Percentiles rank a stretch among this genome's conserved stretches.
These are phyloP conservation scores for Eupithecia inturbata DNA, from an alignment of 2,888 invertebrate genomes.

Conservation along the genomic window DNA sequence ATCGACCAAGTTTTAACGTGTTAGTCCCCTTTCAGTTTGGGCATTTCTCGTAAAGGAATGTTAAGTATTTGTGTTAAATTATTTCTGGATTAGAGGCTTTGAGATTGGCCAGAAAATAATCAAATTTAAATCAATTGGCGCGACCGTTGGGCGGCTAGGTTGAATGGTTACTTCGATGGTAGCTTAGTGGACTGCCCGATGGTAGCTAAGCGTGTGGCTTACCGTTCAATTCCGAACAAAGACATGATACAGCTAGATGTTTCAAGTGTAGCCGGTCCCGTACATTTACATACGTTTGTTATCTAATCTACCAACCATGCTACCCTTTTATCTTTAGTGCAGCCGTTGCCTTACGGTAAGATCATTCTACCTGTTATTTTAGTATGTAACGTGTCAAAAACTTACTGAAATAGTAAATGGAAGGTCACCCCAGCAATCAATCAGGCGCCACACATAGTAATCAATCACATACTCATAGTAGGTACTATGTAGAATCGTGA, in stretches of 20 bases:
- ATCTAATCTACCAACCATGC: neutral
- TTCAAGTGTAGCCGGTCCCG: neutral
- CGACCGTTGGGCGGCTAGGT: neutral
- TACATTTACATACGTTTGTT: neutral
- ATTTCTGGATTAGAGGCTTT: neutral
- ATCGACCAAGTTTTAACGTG: constrained; percentile 26
- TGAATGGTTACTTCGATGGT: neutral
- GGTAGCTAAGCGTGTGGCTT: too few species aligned
- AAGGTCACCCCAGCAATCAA: constrained; percentile 19
- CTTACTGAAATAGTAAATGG: neutral
- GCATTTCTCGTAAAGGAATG: constrained; percentile 5
- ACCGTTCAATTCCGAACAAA: neutral
- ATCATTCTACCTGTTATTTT: neutral
- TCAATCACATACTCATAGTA: constrained; percentile 34
- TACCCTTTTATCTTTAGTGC: neutral
- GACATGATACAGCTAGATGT: neutral
- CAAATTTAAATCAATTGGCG: too few species aligned
- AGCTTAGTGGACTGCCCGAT: neutral
- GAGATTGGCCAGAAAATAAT: neutral
- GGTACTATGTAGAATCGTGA: constrained; percentile 29
- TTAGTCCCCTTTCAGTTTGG: constrained; percentile 17
- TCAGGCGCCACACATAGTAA: constrained; percentile 33
- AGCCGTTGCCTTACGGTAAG: neutral
- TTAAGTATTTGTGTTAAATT: neutral
- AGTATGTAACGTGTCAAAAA: neutral